Evolutionary conservation across 2,113 vertebrate species (phyloP).

Genomic region (Alaudala cheleensis): DNA sequence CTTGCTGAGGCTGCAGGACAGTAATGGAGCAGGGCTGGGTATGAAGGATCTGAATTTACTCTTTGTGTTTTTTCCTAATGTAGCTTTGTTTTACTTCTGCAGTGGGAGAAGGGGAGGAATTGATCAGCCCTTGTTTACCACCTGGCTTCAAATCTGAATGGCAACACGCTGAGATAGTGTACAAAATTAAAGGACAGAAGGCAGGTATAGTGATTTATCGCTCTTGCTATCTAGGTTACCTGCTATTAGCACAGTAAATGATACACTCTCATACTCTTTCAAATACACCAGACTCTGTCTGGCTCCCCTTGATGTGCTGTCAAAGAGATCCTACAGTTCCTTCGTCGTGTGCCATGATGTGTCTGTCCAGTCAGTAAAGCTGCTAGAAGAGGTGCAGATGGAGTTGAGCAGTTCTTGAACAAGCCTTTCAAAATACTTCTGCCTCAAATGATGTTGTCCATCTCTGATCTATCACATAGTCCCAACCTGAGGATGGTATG

Average conservation of each 20-base stretch:
- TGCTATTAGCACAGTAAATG: background rate
- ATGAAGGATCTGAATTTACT: background rate
- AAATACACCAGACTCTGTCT: background rate
- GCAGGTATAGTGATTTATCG: constrained; percentile 76
- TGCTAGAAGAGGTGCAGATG: background rate
- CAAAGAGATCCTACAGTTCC: background rate
- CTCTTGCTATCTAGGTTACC: background rate
- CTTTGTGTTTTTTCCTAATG: background rate
- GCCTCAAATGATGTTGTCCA: background rate
- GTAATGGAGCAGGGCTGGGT: background rate
- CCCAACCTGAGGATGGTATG: background rate
- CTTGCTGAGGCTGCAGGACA: background rate
- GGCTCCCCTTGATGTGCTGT: background rate
- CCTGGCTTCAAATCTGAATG: constrained; percentile 82
- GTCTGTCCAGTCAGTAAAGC: background rate
- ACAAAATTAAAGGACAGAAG: constrained; percentile 87
- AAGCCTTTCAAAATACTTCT: background rate
- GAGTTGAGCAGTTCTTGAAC: background rate
- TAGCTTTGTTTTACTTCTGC: constrained; percentile 17
- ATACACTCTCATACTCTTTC: background rate
- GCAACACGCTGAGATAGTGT: constrained; percentile 85
- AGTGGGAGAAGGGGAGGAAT: constrained; percentile 79
- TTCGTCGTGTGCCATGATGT: background rate
- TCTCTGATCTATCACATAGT: background rate
- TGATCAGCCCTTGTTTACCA: constrained; percentile 89